Conservation (phyloP, 2,797 vertebrate species). For the Oryzias dopingdopingensis region DNA sequence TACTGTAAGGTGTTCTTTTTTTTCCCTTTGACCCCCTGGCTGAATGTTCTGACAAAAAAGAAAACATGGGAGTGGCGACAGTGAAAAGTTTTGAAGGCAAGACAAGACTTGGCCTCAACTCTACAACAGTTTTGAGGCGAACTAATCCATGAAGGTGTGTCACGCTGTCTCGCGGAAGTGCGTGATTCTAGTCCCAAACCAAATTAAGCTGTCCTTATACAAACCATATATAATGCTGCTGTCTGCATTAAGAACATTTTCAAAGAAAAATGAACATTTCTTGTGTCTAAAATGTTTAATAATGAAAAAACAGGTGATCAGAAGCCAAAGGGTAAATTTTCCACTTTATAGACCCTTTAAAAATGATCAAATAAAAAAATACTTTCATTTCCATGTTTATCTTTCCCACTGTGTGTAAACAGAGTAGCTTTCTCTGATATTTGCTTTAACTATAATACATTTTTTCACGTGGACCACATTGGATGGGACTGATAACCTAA, state of each 20-base stretch:
- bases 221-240: background rate
- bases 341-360: no score
- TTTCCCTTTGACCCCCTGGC: conserved; percentile 30
- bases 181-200: background rate
- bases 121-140: conserved; percentile 16
- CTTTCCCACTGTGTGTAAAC: no score
- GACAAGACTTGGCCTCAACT: conserved; percentile 36
- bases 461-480: no score
- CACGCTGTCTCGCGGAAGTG: background rate
- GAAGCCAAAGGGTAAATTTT: no score
- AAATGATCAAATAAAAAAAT: no score
- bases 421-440: no score
- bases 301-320: no score
- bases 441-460: no score
- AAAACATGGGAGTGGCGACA: conserved; percentile 39
- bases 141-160: conserved; percentile 17
- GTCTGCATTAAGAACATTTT: background rate
- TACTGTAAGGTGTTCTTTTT: background rate
- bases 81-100: conserved; percentile 30
- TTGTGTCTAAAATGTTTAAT: no score
- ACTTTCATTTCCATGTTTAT: no score
- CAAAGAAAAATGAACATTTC: no score
- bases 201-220: background rate
- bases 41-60: conserved; percentile 24
- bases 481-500: no score